Percentiles rank a stretch among this genome's conserved stretches.
Conservation (phyloP, 1,140 invertebrate genomes). For the Caenorhabditis inopinata region DNA sequence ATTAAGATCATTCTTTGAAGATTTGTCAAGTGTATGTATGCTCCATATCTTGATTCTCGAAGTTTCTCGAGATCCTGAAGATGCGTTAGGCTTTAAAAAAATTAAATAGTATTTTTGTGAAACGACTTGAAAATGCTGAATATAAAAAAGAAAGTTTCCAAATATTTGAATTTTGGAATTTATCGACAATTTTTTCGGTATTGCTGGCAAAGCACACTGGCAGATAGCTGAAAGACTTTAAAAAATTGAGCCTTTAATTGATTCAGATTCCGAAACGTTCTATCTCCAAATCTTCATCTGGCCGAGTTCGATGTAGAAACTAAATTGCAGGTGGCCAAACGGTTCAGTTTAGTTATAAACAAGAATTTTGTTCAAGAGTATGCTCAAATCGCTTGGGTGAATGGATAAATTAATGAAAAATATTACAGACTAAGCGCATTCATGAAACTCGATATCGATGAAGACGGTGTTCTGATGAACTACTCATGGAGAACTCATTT, state of each 20-base stretch:
- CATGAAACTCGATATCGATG: background rate
- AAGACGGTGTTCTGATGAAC: background rate
- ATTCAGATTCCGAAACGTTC: conserved; percentile 6
- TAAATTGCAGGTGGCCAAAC: background rate
- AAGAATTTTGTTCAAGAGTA: background rate
- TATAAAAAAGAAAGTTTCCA: too few relatives aligned
- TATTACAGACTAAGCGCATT: background rate
- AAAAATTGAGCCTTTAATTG: background rate
- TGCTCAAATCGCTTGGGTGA: background rate
- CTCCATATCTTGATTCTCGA: too few relatives aligned
- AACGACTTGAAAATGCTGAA: too few relatives aligned
- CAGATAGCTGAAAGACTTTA: too few relatives aligned
- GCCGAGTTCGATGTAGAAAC: background rate
- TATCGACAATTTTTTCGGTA: too few relatives aligned
- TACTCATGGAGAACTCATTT: background rate
- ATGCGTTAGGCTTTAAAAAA: too few relatives aligned
- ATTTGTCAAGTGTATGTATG: too few relatives aligned
- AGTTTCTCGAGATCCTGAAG: too few relatives aligned
- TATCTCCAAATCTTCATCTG: background rate
- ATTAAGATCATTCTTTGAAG: too few relatives aligned
- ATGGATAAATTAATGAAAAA: background rate
- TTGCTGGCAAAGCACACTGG: too few relatives aligned
- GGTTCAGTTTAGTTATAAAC: background rate
- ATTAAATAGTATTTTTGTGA: too few relatives aligned
- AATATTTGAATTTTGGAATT: too few relatives aligned